A percentile compares a stretch with the other conserved stretches of the same genome.
Conservation (phyloP, 2,888 invertebrate genomes). For the Chelonus formosanus region DNA sequence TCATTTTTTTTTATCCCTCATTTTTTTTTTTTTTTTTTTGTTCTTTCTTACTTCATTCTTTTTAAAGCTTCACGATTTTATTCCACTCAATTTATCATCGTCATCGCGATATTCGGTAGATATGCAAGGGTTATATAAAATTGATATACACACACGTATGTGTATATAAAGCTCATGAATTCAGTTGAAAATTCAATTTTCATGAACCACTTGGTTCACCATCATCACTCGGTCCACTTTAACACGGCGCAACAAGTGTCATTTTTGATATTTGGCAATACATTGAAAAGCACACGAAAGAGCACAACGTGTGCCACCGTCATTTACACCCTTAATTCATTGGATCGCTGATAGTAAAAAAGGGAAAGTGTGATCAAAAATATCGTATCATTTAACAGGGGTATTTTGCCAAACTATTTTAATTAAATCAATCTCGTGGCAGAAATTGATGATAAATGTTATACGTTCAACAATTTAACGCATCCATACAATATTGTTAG, state of each 20-base stretch:
- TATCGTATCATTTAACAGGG: too few relatives aligned
- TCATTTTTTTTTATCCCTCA: background rate
- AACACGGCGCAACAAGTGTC: constrained; percentile 46
- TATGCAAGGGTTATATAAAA: constrained; percentile 9
- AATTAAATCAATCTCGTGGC: background rate
- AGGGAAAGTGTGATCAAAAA: constrained; percentile 20
- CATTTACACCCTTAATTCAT: constrained; percentile 30
- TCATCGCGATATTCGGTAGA: constrained; percentile 29
- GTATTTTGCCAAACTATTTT: too few relatives aligned
- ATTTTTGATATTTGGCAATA: constrained; percentile 41
- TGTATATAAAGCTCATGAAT: constrained; percentile 15
- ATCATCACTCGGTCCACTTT: constrained; percentile 43
- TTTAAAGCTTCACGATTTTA: constrained; percentile 30
- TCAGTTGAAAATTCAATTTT: constrained; percentile 25
- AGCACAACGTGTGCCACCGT: constrained; percentile 31
- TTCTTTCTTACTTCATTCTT: constrained; percentile 20
- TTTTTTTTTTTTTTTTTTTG: constrained; percentile 15
- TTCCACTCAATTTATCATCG: constrained; percentile 38
- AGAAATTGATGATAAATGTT: background rate
- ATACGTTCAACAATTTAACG: constrained; percentile 7
- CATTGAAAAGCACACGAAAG: constrained; percentile 30
- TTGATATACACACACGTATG: constrained; percentile 1
- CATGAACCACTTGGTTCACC: constrained; percentile 24
- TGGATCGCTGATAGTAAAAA: constrained; percentile 17
- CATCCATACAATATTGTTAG: background rate